Evolutionary conservation across 2,797 vertebrate species (phyloP).

Genomic region (Ctenopoma kingsleyae): DNA sequence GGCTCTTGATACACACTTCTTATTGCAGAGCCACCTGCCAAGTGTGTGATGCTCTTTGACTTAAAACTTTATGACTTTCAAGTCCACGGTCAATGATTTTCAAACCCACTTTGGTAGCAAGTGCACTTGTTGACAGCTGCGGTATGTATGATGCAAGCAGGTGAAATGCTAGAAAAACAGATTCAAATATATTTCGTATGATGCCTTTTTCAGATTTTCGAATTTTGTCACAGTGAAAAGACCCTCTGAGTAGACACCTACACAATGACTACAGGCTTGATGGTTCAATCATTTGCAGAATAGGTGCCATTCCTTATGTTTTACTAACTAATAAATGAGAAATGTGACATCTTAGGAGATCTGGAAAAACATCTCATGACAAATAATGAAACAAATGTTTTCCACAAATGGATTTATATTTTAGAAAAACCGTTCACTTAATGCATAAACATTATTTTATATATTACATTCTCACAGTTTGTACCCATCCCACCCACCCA

Average conservation of each 20-base stretch:
- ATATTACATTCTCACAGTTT: not conserved
- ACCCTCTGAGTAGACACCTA: constrained; percentile 4
- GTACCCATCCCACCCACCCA: constrained; percentile 5
- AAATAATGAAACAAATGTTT: not conserved
- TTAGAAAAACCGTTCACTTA: not conserved
- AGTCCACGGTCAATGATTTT: constrained; percentile 32
- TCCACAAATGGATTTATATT: not conserved
- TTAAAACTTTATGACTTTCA: constrained; percentile 1
- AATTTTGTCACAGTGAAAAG: constrained; percentile 3
- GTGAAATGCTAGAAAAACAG: constrained; percentile 29
- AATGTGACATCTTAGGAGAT: not conserved
- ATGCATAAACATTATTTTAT: not conserved
- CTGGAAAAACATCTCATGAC: not conserved
- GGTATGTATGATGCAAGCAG: constrained; percentile 46
- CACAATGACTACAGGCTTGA: not conserved
- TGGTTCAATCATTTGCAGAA: constrained; percentile 2
- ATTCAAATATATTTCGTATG: constrained; percentile 16
- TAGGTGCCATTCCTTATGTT: not conserved
- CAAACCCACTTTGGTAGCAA: constrained; percentile 23
- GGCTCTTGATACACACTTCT: not conserved
- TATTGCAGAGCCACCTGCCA: not conserved
- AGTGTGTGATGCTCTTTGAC: not conserved
- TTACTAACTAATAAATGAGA: not conserved
- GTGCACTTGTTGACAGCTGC: constrained; percentile 3
- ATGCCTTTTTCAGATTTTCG: constrained; percentile 13